Percentiles rank a stretch among this genome's conserved stretches.
Evolutionary conservation across 2,113 vertebrate genomes (phyloP).

Genomic region (Microtus ochrogaster): DNA sequence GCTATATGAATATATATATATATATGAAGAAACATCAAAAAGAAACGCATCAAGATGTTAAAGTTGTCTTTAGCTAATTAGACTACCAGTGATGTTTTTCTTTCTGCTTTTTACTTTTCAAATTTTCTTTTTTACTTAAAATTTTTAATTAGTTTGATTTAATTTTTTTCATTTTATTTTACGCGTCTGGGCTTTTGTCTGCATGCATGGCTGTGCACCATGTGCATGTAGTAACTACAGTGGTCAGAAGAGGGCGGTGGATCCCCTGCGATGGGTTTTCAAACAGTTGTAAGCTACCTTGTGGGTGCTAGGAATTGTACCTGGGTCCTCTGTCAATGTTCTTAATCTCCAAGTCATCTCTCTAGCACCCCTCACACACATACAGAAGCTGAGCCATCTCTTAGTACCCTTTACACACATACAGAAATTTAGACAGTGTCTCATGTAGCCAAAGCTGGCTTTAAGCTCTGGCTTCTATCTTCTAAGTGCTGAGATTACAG

Average conservation of each 20-base stretch:
- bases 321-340: not conserved
- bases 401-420: not conserved
- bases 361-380: not conserved
- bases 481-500: not conserved
- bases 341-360: not conserved
- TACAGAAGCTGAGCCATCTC: not conserved
- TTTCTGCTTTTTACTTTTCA: conserved; percentile 24
- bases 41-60: conserved; percentile 39
- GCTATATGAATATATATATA: conserved; percentile 24
- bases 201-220: not conserved
- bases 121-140: not conserved
- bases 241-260: not conserved
- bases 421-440: not conserved
- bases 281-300: not conserved
- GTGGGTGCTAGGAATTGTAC: not conserved
- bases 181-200: not conserved
- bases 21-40: not conserved
- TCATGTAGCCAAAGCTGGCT: not conserved
- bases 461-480: not conserved
- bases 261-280: not conserved
- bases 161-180: not conserved
- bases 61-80: conserved; percentile 28
- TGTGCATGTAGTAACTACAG: not conserved
- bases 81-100: conserved; percentile 1
- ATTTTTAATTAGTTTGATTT: not conserved